phyloP scores from a whole-genome alignment of 2,888 invertebrate species.

The Mantis religiosa region DNA sequence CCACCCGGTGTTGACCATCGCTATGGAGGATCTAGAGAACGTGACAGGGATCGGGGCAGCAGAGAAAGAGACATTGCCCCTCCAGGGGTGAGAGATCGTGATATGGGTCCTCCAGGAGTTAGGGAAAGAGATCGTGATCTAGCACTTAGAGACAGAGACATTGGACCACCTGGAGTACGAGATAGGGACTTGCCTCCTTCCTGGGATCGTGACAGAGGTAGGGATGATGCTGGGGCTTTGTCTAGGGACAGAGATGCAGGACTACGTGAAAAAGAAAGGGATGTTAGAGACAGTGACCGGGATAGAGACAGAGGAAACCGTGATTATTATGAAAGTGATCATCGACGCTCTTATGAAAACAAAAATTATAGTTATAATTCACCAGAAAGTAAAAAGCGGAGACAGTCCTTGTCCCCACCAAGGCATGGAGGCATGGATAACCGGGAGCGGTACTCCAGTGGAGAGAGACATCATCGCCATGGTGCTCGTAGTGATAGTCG shows the following conservation, averaged over 20 bases:
- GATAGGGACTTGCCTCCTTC: background rate
- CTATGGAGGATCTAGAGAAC: background rate
- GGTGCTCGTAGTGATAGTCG: constrained; percentile 15
- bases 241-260: constrained; percentile 22
- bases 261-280: constrained; percentile 37
- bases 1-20: constrained; percentile 24
- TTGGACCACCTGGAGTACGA: background rate
- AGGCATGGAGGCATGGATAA: background rate
- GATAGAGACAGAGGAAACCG: constrained; percentile 36
- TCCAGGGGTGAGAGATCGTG: constrained; percentile 6
- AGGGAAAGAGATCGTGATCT: constrained; percentile 21
- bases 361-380: constrained; percentile 19
- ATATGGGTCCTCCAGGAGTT: constrained; percentile 9
- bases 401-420: constrained; percentile 14
- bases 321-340: constrained; percentile 18
- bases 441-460: constrained; percentile 13
- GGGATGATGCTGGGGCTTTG: background rate
- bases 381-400: constrained; percentile 13
- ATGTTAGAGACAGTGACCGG: constrained; percentile 39
- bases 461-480: constrained; percentile 16
- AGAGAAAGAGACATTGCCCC: constrained; percentile 17
- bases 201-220: constrained; percentile 15
- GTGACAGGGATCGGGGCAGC: background rate
- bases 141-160: background rate
- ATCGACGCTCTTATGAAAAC: constrained; percentile 10